Conservation (phyloP, 2,113 vertebrate genomes). For the Triplophysa tibetana region DNA sequence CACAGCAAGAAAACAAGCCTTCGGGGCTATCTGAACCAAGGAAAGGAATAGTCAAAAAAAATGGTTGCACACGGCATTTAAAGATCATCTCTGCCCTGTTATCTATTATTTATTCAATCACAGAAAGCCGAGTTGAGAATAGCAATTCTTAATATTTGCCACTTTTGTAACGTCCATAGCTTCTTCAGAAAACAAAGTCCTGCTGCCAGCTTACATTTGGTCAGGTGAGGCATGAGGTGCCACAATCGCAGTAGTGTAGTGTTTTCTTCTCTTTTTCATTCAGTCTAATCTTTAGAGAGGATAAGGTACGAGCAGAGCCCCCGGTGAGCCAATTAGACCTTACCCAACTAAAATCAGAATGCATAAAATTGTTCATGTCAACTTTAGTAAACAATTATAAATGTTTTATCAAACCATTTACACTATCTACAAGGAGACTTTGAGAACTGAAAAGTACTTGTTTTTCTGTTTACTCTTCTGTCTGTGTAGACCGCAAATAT, state of each 20-base stretch:
- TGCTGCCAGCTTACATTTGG: neutral
- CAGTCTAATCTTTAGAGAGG: slow-evolving; percentile 5
- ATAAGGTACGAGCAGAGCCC: neutral
- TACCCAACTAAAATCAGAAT: neutral
- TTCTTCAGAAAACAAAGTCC: neutral
- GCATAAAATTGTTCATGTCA: neutral
- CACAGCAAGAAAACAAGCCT: slow-evolving; percentile 7
- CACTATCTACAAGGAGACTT: neutral
- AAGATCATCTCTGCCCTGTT: slow-evolving; percentile 20
- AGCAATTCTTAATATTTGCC: slow-evolving; percentile 5
- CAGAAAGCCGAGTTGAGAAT: slow-evolving; percentile 11
- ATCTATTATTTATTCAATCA: slow-evolving; percentile 39
- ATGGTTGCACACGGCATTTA: slow-evolving; percentile 24
- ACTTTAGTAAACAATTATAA: slow-evolving; percentile 9
- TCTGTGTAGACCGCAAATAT: neutral
- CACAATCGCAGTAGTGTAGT: no score
- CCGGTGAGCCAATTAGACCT: slow-evolving; percentile 48
- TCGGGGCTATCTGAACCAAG: slow-evolving; percentile 27
- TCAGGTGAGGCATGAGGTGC: neutral
- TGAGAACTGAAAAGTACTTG: neutral
- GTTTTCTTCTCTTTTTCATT: neutral
- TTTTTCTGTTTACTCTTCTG: slow-evolving; percentile 10
- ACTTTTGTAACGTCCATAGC: neutral
- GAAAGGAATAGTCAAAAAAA: slow-evolving; percentile 15
- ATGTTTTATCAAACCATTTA: slow-evolving; percentile 32